Conservation (phyloP, 2,888 invertebrate species). For the Scotopteryx bipunctaria region DNA sequence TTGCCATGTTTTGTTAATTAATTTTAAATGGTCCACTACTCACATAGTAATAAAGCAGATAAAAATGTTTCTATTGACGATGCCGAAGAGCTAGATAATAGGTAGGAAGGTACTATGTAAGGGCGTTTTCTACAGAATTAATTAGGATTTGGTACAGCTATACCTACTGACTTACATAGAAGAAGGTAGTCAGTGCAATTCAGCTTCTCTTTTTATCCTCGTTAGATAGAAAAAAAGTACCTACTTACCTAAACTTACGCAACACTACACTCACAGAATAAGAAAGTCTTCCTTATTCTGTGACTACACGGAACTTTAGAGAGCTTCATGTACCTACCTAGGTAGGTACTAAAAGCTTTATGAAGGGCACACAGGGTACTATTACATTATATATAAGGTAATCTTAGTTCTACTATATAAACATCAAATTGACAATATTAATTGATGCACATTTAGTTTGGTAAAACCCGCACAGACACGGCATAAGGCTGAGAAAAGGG, state of each 20-base stretch:
- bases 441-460: constrained; percentile 58
- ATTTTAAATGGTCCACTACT: constrained; percentile 29
- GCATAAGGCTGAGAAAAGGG: constrained; percentile 23
- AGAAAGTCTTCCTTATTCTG: too few species aligned
- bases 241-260: too few species aligned
- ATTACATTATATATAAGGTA: neutral
- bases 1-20: neutral
- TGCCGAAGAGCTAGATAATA: neutral
- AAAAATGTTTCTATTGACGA: constrained; percentile 1
- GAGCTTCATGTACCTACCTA: too few species aligned
- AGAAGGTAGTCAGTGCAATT: too few species aligned
- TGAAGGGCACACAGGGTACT: constrained; percentile 8
- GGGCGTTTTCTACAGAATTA: too few species aligned
- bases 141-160: too few species aligned
- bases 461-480: constrained; percentile 27
- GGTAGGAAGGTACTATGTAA: too few species aligned
- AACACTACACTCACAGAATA: too few species aligned
- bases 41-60: constrained; percentile 7
- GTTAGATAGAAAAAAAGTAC: too few species aligned
- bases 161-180: too few species aligned
- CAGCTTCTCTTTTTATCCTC: too few species aligned
- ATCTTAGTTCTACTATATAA: constrained; percentile 25
- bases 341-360: constrained; percentile 7
- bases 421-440: constrained; percentile 69
- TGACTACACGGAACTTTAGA: too few species aligned